Evolutionary conservation across 92 coral and sea anemone species (phyloP).

Genomic region (Actinostola sp.): DNA sequence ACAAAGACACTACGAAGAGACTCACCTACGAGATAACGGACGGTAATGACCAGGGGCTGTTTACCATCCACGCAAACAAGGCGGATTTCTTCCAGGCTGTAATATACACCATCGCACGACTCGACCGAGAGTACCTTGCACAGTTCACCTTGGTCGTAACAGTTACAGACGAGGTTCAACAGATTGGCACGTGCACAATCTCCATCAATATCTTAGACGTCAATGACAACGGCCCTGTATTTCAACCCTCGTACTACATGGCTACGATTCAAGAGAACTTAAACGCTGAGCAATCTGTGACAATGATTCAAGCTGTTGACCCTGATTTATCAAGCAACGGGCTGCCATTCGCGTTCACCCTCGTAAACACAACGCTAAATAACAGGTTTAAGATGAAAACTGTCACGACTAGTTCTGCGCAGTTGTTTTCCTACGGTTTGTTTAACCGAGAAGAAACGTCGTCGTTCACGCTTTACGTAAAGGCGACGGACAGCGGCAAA

Average conservation of each 20-base stretch:
- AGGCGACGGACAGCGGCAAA: constrained; percentile 71
- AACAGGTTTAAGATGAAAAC: constrained; percentile 61
- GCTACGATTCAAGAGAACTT: constrained; percentile 71
- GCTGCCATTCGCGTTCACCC: constrained; percentile 59
- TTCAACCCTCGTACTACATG: constrained; percentile 66
- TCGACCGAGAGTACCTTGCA: constrained; percentile 69
- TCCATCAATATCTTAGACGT: constrained; percentile 74
- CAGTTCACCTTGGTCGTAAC: constrained; percentile 55
- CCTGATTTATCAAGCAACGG: constrained; percentile 71
- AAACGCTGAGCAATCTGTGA: constrained; percentile 57
- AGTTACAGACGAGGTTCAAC: constrained; percentile 61
- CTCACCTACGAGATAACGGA: constrained; percentile 56
- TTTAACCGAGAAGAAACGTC: constrained; percentile 68
- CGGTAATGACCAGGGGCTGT: constrained; percentile 72
- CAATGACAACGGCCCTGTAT: constrained; percentile 89
- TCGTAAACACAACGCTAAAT: constrained; percentile 68
- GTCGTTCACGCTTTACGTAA: constrained; percentile 57
- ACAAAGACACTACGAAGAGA: constrained; percentile 37
- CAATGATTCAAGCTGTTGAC: constrained; percentile 72
- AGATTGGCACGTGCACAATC: constrained; percentile 54
- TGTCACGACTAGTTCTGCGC: constrained; percentile 44
- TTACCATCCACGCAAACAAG: constrained; percentile 56
- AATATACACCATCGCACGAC: constrained; percentile 40
- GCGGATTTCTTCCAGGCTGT: constrained; percentile 45
- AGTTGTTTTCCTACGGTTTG: constrained; percentile 49